phyloP scores from a whole-genome alignment of 2,113 vertebrate species.

The Bubalus kerabau region DNA sequence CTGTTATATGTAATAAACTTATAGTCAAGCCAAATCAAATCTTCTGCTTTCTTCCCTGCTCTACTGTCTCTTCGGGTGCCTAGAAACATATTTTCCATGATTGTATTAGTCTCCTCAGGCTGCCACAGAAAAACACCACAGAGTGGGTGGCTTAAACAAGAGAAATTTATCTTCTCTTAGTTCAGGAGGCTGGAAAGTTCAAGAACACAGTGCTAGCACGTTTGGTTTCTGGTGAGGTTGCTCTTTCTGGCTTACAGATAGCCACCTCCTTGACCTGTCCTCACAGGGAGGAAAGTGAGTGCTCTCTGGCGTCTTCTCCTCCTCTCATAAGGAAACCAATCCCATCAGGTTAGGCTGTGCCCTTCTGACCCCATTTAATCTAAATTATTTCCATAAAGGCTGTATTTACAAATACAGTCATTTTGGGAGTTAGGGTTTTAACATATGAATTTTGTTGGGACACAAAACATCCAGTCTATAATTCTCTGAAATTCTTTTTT shows the following conservation, averaged over 20 bases:
- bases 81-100: background rate
- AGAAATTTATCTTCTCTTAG: background rate
- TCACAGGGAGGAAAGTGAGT: background rate
- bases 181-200: background rate
- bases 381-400: background rate
- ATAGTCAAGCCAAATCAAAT: background rate
- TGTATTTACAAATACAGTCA: background rate
- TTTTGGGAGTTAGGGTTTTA: background rate
- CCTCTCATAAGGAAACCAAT: background rate
- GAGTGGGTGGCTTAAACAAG: background rate
- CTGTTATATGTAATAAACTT: background rate
- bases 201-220: background rate
- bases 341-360: background rate
- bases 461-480: background rate
- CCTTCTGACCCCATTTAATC: background rate
- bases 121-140: background rate
- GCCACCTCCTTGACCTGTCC: background rate
- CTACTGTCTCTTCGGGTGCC: background rate
- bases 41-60: background rate
- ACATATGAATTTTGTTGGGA: background rate
- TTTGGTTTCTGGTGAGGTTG: background rate
- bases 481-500: background rate
- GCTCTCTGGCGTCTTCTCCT: background rate
- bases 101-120: background rate
- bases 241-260: background rate